Percentiles rank a stretch among this genome's conserved stretches.
These are phyloP conservation scores for Muscidifurax raptorellus DNA, from an alignment of 1,140 invertebrate species.

Conservation along the genomic window DNA sequence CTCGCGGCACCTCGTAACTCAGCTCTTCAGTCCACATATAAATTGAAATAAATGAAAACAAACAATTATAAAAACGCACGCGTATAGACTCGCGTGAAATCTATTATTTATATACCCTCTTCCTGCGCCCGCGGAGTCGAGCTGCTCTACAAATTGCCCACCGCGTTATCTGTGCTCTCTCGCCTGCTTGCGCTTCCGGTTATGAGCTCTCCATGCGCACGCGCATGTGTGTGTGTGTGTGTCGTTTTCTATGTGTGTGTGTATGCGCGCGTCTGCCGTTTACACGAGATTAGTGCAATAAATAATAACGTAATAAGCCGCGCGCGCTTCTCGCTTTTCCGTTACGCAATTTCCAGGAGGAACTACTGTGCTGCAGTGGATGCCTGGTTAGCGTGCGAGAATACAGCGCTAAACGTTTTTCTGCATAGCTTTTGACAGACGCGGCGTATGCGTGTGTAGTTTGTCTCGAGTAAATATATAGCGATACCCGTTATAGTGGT, in stretches of 20 bases:
- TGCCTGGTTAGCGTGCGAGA: neutral
- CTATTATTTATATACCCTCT: conserved; percentile 27
- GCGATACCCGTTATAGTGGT: neutral
- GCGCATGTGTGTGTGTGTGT: conserved; percentile 38
- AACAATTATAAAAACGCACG: conserved; percentile 20
- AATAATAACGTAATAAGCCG: conserved; percentile 53
- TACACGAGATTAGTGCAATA: conserved; percentile 57
- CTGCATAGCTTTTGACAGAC: too few species aligned
- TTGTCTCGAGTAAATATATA: too few species aligned
- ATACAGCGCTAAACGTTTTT: too few species aligned
- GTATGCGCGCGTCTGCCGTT: neutral
- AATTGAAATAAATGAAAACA: conserved; percentile 35
- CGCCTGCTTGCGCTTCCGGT: conserved; percentile 4
- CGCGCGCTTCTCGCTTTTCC: conserved; percentile 20
- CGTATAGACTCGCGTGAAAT: neutral
- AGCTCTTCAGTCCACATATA: neutral
- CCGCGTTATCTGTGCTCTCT: conserved; percentile 53
- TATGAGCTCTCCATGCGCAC: neutral
- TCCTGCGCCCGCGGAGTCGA: neutral
- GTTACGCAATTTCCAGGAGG: conserved; percentile 34
- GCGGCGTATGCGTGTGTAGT: too few species aligned
- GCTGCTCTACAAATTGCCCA: conserved; percentile 56
- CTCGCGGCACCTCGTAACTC: neutral
- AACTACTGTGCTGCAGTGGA: neutral
- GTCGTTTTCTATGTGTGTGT: neutral